phyloP scores from a whole-genome alignment of 1,140 invertebrate genomes.

The Uloborus diversus region DNA sequence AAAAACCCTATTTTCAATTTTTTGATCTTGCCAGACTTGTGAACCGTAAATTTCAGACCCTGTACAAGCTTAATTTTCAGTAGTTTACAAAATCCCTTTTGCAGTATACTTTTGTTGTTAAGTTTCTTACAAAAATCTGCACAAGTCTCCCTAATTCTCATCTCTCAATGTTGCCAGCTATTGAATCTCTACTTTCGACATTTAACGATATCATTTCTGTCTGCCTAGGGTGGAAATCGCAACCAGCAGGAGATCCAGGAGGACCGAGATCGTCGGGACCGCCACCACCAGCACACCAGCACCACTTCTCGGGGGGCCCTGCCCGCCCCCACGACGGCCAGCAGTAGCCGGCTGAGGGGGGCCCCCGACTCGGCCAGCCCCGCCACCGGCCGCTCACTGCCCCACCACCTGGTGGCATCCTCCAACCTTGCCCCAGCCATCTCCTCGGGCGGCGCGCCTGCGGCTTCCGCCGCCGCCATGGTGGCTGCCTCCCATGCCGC shows the following conservation, averaged over 20 bases:
- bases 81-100: too few relatives aligned
- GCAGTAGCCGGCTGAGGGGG: slow-evolving; percentile 49
- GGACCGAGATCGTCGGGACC: slow-evolving; percentile 36
- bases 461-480: slow-evolving; percentile 2
- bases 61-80: too few relatives aligned
- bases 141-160: background rate
- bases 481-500: slow-evolving; percentile 9
- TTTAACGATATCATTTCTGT: too few relatives aligned
- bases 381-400: slow-evolving; percentile 50
- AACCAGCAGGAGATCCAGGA: slow-evolving; percentile 53
- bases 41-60: too few relatives aligned
- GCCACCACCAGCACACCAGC: slow-evolving; percentile 48
- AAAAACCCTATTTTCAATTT: too few relatives aligned
- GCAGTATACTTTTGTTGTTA: background rate
- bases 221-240: slow-evolving; percentile 53
- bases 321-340: slow-evolving; percentile 54
- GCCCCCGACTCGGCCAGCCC: slow-evolving; percentile 54
- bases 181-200: too few relatives aligned
- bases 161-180: background rate
- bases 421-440: slow-evolving; percentile 18
- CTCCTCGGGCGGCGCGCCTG: slow-evolving; percentile 1
- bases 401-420: slow-evolving; percentile 36
- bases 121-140: background rate
- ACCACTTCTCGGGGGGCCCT: slow-evolving; percentile 46
- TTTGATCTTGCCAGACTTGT: too few relatives aligned